Percentiles rank a stretch among this genome's conserved stretches.
These are phyloP conservation scores for Monochamus alternatus DNA, from an alignment of 2,888 invertebrate genomes.

Conservation along the genomic window DNA sequence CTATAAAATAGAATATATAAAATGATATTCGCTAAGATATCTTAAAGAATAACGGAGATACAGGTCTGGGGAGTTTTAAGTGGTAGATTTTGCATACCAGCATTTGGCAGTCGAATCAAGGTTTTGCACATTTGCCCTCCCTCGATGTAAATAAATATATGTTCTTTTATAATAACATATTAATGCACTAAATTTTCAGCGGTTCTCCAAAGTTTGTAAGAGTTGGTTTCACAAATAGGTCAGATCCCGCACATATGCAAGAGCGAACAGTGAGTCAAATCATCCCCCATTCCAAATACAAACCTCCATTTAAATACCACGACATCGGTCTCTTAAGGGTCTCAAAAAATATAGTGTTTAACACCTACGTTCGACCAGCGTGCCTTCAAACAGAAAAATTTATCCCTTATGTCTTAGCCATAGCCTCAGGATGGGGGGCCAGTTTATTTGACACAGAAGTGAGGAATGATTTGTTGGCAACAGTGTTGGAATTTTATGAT, in stretches of 20 bases:
- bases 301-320: constrained; percentile 68
- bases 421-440: constrained; percentile 70
- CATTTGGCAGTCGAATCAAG: no score
- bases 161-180: no score
- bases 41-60: no score
- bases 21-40: no score
- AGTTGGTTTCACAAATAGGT: constrained; percentile 54
- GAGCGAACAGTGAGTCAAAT: constrained; percentile 52
- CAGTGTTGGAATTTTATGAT: neutral
- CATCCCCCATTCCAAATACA: constrained; percentile 69
- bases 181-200: constrained; percentile 14
- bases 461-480: constrained; percentile 46
- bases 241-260: constrained; percentile 10
- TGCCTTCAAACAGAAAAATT: constrained; percentile 59
- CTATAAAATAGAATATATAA: no score
- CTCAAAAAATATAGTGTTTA: constrained; percentile 63
- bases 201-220: constrained; percentile 33
- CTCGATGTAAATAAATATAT: no score
- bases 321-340: constrained; percentile 69
- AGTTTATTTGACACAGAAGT: constrained; percentile 46
- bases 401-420: constrained; percentile 48
- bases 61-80: no score
- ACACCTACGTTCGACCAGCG: constrained; percentile 69
- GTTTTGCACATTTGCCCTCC: no score
- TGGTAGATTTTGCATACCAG: no score